A percentile compares a stretch with the other conserved stretches of the same genome.
Evolutionary conservation across 2,797 vertebrate species (phyloP).

Genomic region (Benthosema pterotum): DNA sequence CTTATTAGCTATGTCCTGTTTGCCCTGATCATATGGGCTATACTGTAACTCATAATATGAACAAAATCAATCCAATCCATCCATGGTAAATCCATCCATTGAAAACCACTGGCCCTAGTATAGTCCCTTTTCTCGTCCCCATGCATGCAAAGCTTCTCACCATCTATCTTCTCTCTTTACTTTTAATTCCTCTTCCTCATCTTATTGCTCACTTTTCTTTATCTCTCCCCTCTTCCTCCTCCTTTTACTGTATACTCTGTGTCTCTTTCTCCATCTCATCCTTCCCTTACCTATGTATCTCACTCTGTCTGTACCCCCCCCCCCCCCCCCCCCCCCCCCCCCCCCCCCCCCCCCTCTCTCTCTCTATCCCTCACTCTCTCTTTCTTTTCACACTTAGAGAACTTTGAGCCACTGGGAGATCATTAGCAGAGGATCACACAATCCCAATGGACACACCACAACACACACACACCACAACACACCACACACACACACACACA

Average conservation of each 20-base stretch:
- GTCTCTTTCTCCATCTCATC: neutral
- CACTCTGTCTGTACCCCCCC: neutral
- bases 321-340: neutral
- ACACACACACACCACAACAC: slow-evolving; percentile 30
- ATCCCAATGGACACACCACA: slow-evolving; percentile 39
- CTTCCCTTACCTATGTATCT: slow-evolving; percentile 3
- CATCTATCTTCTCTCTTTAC: neutral
- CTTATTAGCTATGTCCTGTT: too few species aligned
- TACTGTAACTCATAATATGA: too few species aligned
- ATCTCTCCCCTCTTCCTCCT: neutral
- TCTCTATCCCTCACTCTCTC: slow-evolving; percentile 28
- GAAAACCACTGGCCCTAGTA: too few species aligned
- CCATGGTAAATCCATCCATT: too few species aligned
- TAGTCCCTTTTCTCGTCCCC: too few species aligned
- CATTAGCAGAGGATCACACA: slow-evolving; percentile 77
- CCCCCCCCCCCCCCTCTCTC: slow-evolving; percentile 40
- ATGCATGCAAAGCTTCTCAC: too few species aligned
- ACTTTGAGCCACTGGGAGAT: slow-evolving; percentile 77
- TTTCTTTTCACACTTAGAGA: slow-evolving; percentile 60
- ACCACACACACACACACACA: slow-evolving; percentile 43
- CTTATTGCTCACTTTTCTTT: neutral
- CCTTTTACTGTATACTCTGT: neutral
- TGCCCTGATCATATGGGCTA: too few species aligned
- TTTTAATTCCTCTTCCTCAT: too few species aligned
- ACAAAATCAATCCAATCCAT: too few species aligned